These are phyloP conservation scores for Xenopus laevis DNA, from an alignment of 2,113 vertebrate species.

Conservation along the genomic window DNA sequence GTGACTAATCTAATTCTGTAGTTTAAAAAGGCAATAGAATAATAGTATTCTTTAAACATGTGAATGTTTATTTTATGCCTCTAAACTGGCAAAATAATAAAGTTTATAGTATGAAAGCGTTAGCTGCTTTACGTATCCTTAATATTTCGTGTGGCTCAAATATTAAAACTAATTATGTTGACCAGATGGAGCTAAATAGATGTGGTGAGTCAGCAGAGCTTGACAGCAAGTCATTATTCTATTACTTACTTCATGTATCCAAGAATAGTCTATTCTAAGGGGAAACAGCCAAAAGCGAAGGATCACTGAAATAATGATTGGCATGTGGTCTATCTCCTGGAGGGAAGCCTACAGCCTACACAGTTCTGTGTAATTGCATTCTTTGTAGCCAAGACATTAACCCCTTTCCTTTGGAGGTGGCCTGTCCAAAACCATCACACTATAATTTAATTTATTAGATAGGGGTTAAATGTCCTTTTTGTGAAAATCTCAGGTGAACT, in stretches of 20 bases:
- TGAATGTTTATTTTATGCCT: too few species aligned
- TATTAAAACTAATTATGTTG: constrained; percentile 12
- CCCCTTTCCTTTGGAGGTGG: constrained; percentile 5
- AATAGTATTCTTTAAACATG: not conserved
- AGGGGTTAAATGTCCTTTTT: too few species aligned
- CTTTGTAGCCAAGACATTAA: constrained; percentile 28
- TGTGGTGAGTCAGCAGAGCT: constrained; percentile 13
- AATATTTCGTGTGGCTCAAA: constrained; percentile 6
- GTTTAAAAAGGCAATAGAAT: too few species aligned
- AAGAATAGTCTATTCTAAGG: constrained; percentile 9
- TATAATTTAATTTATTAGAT: not conserved
- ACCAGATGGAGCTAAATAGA: constrained; percentile 20
- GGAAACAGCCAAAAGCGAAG: constrained; percentile 25
- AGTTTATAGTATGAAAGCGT: not conserved
- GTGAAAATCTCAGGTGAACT: too few species aligned
- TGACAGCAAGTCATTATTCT: constrained; percentile 35
- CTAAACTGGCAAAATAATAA: too few species aligned
- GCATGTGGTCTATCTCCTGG: constrained; percentile 29
- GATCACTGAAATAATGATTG: constrained; percentile 26
- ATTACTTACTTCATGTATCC: constrained; percentile 31
- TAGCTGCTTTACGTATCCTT: not conserved
- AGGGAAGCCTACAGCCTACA: constrained; percentile 21
- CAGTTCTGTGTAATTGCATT: constrained; percentile 18
- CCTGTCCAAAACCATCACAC: constrained; percentile 1
- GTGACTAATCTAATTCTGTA: too few species aligned